Evolutionary conservation across 2,888 invertebrate genomes (phyloP).

Genomic region (Campaea margaritaria): DNA sequence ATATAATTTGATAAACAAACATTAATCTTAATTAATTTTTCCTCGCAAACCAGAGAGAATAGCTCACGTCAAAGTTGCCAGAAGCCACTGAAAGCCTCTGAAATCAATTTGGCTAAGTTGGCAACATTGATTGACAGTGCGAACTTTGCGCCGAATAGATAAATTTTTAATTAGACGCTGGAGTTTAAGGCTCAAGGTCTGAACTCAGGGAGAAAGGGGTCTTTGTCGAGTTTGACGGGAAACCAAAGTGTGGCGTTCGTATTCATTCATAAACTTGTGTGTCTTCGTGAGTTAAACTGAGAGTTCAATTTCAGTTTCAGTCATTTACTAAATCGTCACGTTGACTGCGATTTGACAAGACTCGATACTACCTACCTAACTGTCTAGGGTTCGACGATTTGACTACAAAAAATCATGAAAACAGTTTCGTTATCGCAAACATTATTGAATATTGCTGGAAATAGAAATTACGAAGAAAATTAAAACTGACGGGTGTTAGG

Average conservation of each 20-base stretch:
- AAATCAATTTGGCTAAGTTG: constrained; percentile 24
- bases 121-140: constrained; percentile 30
- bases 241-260: too few species aligned
- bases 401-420: too few species aligned
- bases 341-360: too few species aligned
- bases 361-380: too few species aligned
- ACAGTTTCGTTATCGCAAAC: constrained; percentile 27
- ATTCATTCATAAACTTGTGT: too few species aligned
- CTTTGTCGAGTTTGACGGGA: too few species aligned
- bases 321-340: too few species aligned
- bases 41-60: constrained; percentile 9
- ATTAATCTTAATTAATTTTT: constrained; percentile 30
- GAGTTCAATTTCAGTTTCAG: too few species aligned
- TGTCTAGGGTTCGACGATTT: too few species aligned
- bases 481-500: not conserved
- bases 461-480: not conserved
- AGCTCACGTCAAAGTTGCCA: constrained; percentile 10
- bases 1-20: constrained; percentile 17
- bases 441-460: constrained; percentile 17
- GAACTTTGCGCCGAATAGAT: constrained; percentile 14
- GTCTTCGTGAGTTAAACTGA: too few species aligned
- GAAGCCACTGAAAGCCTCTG: constrained; percentile 13
- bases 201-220: constrained; percentile 23
- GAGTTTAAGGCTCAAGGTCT: constrained; percentile 9
- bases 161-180: constrained; percentile 26